These are phyloP conservation scores for Cardiocondyla obscurior DNA, from an alignment of 1,140 invertebrate genomes.

Conservation along the genomic window DNA sequence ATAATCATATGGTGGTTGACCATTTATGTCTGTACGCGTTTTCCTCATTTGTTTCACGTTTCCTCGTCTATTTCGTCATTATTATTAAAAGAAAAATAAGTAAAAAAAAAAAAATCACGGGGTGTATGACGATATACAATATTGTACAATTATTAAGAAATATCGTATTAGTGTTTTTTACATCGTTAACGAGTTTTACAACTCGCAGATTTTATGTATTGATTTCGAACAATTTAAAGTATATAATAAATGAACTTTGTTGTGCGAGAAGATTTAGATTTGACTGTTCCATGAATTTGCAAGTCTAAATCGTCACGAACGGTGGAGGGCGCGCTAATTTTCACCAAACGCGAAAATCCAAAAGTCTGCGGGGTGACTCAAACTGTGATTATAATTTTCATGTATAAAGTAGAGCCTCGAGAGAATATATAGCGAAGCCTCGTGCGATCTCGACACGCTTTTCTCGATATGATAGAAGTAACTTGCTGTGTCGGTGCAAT, in stretches of 20 bases:
- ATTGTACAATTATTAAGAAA: background rate
- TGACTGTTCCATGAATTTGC: background rate
- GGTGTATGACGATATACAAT: background rate
- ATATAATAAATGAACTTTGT: constrained; percentile 17
- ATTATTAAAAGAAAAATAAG: background rate
- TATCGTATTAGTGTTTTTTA: background rate
- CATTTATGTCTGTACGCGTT: background rate
- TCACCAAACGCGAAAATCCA: constrained; percentile 1
- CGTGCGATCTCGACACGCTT: constrained; percentile 72
- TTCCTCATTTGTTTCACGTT: background rate
- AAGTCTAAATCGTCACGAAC: constrained; percentile 34
- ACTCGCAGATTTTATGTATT: background rate
- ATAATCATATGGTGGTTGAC: background rate
- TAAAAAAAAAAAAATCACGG: background rate
- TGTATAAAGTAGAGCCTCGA: constrained; percentile 62
- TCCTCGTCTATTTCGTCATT: background rate
- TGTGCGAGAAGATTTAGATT: background rate
- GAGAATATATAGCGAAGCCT: constrained; percentile 67
- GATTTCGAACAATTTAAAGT: background rate
- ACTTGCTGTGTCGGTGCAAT: constrained; percentile 64
- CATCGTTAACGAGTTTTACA: background rate
- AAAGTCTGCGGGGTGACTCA: constrained; percentile 61
- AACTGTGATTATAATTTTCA: constrained; percentile 76
- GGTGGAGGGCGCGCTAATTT: constrained; percentile 1
- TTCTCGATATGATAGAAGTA: constrained; percentile 63